phyloP scores from a whole-genome alignment of 2,888 invertebrate genomes.

The Melipona bicolor region DNA sequence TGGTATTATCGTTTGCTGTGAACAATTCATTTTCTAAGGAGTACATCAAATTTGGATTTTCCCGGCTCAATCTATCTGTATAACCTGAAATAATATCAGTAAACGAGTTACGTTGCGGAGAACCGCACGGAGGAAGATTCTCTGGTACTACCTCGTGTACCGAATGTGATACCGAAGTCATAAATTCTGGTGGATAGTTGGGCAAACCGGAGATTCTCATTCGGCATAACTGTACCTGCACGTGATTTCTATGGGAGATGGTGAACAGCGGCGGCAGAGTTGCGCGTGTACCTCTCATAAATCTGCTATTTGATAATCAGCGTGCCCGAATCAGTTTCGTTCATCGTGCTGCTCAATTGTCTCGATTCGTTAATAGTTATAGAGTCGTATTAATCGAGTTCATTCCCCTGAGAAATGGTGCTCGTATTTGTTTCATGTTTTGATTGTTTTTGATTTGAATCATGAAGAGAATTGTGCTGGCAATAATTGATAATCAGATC shows the following conservation, averaged over 20 bases:
- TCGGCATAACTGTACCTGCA: conserved; percentile 51
- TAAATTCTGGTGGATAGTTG: conserved; percentile 43
- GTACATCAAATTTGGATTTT: neutral
- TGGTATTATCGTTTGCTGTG: neutral
- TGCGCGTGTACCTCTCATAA: conserved; percentile 29
- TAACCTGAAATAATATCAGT: conserved; percentile 8
- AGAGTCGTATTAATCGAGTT: no score
- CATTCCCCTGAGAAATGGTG: no score
- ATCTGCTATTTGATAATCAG: conserved; percentile 44
- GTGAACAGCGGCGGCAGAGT: conserved; percentile 17
- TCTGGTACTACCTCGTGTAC: conserved; percentile 17
- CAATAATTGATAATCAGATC: no score
- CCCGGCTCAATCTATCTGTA: neutral
- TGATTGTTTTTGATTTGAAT: no score
- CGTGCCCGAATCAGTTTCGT: conserved; percentile 20
- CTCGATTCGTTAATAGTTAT: conserved; percentile 10
- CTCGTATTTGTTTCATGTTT: no score
- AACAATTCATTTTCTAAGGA: neutral
- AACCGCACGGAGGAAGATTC: conserved; percentile 35
- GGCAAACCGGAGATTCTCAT: conserved; percentile 52
- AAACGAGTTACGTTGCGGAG: conserved; percentile 24
- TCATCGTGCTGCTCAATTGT: neutral
- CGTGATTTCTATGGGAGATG: conserved; percentile 36
- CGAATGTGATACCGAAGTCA: conserved; percentile 29
- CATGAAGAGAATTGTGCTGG: no score